A percentile compares a stretch with the other conserved stretches of the same genome.
These are phyloP conservation scores for Zaprionus obscuricornis DNA, from an alignment of 2,888 invertebrate genomes.

Conservation along the genomic window DNA sequence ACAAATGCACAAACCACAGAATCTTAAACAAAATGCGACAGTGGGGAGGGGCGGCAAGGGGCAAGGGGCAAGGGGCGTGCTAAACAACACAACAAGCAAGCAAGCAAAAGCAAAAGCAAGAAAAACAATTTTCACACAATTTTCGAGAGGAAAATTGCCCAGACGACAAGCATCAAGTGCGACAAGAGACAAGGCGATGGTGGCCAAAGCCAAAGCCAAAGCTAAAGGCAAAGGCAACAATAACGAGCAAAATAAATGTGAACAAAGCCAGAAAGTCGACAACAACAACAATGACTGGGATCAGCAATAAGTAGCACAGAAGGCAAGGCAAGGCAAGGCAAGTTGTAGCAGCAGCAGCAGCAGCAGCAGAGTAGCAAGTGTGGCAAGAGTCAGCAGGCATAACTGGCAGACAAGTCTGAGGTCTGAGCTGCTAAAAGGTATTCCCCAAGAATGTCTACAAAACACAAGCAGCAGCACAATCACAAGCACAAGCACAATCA, in stretches of 20 bases:
- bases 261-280: constrained; percentile 45
- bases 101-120: constrained; percentile 42
- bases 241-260: constrained; percentile 47
- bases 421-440: constrained; percentile 70
- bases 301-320: constrained; percentile 47
- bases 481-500: too few relatives aligned
- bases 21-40: constrained; percentile 65
- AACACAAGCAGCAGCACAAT: constrained; percentile 23
- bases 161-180: constrained; percentile 10
- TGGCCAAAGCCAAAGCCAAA: not conserved
- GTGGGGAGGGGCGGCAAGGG: constrained; percentile 24
- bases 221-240: constrained; percentile 9
- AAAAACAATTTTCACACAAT: constrained; percentile 77
- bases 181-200: not conserved
- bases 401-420: constrained; percentile 69
- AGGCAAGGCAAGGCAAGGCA: not conserved
- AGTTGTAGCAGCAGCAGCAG: too few relatives aligned
- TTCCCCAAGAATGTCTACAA: constrained; percentile 75
- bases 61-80: not conserved
- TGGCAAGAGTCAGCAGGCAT: not conserved
- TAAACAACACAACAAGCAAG: constrained; percentile 33
- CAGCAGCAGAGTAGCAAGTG: too few relatives aligned
- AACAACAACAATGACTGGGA: constrained; percentile 18
- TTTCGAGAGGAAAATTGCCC: constrained; percentile 55
- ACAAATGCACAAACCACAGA: constrained; percentile 74